Evolutionary conservation across 2,888 invertebrate species (phyloP), one percentile per base, ranked within the genome.

Genomic region (Pristionchus fissidentatus): DNA sequence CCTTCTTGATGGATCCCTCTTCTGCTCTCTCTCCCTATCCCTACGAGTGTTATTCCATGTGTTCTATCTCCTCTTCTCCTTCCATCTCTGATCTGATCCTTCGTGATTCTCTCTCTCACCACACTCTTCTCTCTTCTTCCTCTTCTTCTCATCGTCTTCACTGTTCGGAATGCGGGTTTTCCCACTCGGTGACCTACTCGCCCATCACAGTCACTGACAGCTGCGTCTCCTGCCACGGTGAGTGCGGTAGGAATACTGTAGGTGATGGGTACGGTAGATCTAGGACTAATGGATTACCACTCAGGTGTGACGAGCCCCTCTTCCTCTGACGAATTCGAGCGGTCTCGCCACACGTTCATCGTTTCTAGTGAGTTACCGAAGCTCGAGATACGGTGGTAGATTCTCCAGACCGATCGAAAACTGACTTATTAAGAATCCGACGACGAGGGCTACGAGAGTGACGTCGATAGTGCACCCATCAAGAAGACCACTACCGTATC

Each of bases 111-210:
- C 38, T 66, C 55, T 55, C 22, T 26, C n/a, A 55, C 22, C 35
- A 32, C 26, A 55, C 35, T 38, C 66, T 38, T 66, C 66, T 66
- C 32, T 26, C 60, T 26, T 57, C 66, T 66, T 66, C 66, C 22
- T 66, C 66, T 22, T 19, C 66, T 70, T 70, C 70, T n/a, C n/a
- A n/a, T n/a, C n/a, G 22, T 7, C 7, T 55, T 7, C 10, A 7
- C 55, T 55, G 55, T 55, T n/a, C 55, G 4, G 55, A 55, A 15
- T 55, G 55, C n/a, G 55, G 8, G 3, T 55, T 5, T 55, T 15
- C 22, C 22, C 55, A 55, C n/a, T 15, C 22, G 26, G 57, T 26
- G 2, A 26, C 57, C 26, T n/a, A 57, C 5, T 26, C 55, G 46
- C 46, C 46, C 46, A 46, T 46, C 46, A n/a, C n/a, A n/a, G n/a